Evolutionary conservation across 2,888 invertebrate species (phyloP).

Genomic region (Ormia ochracea): DNA sequence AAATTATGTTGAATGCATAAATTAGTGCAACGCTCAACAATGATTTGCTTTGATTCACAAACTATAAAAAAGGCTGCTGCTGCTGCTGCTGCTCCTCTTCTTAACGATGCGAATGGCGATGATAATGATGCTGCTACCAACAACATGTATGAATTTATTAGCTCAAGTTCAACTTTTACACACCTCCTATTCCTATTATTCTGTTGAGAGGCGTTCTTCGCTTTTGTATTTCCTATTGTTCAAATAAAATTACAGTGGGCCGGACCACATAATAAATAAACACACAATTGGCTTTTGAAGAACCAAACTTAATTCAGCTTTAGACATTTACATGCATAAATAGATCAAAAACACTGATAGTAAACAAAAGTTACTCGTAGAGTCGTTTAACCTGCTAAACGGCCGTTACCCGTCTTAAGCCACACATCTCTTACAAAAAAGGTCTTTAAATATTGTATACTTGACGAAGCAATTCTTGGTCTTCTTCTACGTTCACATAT

Average conservation of each 20-base stretch:
- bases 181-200: constrained; percentile 47
- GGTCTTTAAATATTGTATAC: too few relatives aligned
- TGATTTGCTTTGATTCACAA: constrained; percentile 29
- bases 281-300: too few relatives aligned
- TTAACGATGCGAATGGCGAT: not conserved
- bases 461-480: too few relatives aligned
- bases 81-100: constrained; percentile 6
- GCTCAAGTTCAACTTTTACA: constrained; percentile 38
- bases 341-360: too few relatives aligned
- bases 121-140: constrained; percentile 29
- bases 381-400: too few relatives aligned
- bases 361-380: too few relatives aligned
- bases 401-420: too few relatives aligned
- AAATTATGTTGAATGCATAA: constrained; percentile 66
- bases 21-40: constrained; percentile 62
- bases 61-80: constrained; percentile 7
- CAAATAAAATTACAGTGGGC: not conserved
- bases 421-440: too few relatives aligned
- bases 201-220: not conserved
- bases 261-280: too few relatives aligned
- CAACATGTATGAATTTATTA: constrained; percentile 54
- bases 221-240: not conserved
- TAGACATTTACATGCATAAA: too few relatives aligned
- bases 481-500: too few relatives aligned
- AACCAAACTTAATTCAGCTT: too few relatives aligned